Conservation (phyloP, 2,797 vertebrate genomes). For the Coreius guichenoti region DNA sequence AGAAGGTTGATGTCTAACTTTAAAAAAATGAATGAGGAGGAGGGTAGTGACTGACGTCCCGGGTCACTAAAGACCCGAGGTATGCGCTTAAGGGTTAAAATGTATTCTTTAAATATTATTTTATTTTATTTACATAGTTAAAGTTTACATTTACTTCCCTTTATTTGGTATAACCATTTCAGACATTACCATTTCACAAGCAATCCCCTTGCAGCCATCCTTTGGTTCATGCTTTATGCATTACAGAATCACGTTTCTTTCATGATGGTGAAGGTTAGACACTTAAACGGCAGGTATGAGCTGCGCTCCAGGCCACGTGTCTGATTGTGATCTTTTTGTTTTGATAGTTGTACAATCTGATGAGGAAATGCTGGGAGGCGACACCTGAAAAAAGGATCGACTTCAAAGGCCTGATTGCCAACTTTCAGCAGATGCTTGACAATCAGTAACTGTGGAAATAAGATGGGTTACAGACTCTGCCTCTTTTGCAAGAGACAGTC, state of each 20-base stretch:
- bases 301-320: not conserved
- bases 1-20: too few relatives aligned
- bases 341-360: slow-evolving; percentile 89
- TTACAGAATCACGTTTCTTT: not conserved
- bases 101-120: not conserved
- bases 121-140: not conserved
- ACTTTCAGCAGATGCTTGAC: slow-evolving; percentile 80
- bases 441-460: slow-evolving; percentile 48
- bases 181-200: not conserved
- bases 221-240: not conserved
- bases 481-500: slow-evolving; percentile 36
- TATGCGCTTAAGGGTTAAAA: not conserved
- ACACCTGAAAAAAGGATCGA: slow-evolving; percentile 83
- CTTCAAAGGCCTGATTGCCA: slow-evolving; percentile 87
- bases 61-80: too few relatives aligned
- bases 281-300: not conserved
- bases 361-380: slow-evolving; percentile 92
- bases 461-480: slow-evolving; percentile 21
- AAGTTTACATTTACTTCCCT: not conserved
- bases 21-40: too few relatives aligned
- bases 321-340: slow-evolving; percentile 34
- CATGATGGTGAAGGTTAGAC: not conserved
- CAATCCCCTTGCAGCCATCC: not conserved
- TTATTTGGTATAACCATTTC: not conserved
- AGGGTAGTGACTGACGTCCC: too few relatives aligned